Evolutionary conservation across 2,797 vertebrate genomes (phyloP).

Genomic region (Scomberomorus guttatus): DNA sequence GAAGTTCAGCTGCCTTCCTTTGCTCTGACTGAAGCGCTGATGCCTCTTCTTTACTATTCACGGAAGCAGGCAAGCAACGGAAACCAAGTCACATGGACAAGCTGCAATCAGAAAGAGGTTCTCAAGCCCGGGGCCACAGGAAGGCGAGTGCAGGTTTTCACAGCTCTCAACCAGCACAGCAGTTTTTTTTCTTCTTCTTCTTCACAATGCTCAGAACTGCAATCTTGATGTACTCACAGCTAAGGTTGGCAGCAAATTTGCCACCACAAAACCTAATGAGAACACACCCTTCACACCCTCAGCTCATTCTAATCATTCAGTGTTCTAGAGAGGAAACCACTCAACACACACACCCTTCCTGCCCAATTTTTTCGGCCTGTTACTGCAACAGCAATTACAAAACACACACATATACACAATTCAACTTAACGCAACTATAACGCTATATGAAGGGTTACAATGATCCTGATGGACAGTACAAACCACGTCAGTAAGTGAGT

Average conservation of each 20-base stretch:
- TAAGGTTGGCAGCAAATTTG: slow-evolving; percentile 38
- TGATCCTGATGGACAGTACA: neutral
- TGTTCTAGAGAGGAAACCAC: slow-evolving; percentile 84
- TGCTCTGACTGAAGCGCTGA: slow-evolving; percentile 48
- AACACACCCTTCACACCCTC: slow-evolving; percentile 78
- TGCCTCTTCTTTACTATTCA: slow-evolving; percentile 75
- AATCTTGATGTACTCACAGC: slow-evolving; percentile 8
- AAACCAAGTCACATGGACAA: slow-evolving; percentile 88
- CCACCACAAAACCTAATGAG: slow-evolving; percentile 72
- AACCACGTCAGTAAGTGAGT: neutral
- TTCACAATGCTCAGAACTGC: neutral
- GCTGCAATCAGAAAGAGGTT: slow-evolving; percentile 78
- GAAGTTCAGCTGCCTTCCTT: slow-evolving; percentile 55
- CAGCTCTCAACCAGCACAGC: slow-evolving; percentile 35
- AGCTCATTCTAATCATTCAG: slow-evolving; percentile 78
- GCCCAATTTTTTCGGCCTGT: slow-evolving; percentile 72
- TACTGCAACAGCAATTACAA: slow-evolving; percentile 53
- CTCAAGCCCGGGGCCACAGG: slow-evolving; percentile 68
- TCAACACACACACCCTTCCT: slow-evolving; percentile 85
- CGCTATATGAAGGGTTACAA: neutral
- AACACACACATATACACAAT: slow-evolving; percentile 5
- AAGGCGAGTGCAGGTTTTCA: slow-evolving; percentile 61
- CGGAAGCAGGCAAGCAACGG: slow-evolving; percentile 88
- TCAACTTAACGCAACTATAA: no score
- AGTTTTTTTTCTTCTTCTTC: neutral